Percentiles rank a stretch among this genome's conserved stretches.
phyloP scores from a whole-genome alignment of 2,797 vertebrate genomes.

The Champsocephalus gunnari region DNA sequence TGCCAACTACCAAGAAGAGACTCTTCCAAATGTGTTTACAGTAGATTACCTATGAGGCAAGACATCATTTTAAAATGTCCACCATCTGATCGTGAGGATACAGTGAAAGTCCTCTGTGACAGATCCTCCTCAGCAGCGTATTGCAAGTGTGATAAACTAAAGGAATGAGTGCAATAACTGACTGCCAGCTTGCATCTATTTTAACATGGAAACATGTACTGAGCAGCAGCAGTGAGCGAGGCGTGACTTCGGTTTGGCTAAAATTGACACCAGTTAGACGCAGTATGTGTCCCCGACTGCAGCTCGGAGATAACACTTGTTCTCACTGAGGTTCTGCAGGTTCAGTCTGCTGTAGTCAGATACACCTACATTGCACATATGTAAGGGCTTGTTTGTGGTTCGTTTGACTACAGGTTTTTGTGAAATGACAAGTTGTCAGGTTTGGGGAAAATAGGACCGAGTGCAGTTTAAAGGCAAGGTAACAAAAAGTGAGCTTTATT shows the following conservation, averaged over 20 bases:
- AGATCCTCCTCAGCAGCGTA: neutral
- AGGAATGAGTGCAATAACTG: slow-evolving; percentile 17
- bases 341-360: slow-evolving; percentile 21
- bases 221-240: slow-evolving; percentile 47
- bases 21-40: neutral
- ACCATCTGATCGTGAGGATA: neutral
- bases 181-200: slow-evolving; percentile 61
- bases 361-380: neutral
- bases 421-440: neutral
- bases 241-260: slow-evolving; percentile 56
- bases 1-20: neutral
- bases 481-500: no score
- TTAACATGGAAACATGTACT: slow-evolving; percentile 39
- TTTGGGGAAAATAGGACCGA: no score
- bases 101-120: neutral
- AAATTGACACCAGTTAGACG: slow-evolving; percentile 46
- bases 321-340: slow-evolving; percentile 24
- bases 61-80: neutral
- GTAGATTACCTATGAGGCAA: no score
- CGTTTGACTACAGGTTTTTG: neutral
- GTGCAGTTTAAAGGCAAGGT: no score
- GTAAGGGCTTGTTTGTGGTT: neutral
- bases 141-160: slow-evolving; percentile 25
- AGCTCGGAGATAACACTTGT: slow-evolving; percentile 11
- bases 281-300: slow-evolving; percentile 31